Evolutionary conservation across 37 sponge, comb jelly and placozoan species (phyloP).

Genomic region (Aphrocallistes beatrix): DNA sequence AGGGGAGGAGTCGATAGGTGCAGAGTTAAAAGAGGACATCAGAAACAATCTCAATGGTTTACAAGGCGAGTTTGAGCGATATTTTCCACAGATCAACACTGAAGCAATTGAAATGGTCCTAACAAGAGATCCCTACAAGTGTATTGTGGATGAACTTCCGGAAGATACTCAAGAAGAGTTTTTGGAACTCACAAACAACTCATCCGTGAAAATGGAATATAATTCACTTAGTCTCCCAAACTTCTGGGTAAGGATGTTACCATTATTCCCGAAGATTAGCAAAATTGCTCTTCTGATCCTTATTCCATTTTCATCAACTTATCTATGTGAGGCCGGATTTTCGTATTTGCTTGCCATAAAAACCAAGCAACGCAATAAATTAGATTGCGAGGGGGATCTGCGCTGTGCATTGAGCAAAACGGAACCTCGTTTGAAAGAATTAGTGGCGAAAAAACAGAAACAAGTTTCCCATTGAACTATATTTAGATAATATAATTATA

Average conservation of each 20-base stretch:
- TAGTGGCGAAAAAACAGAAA: constrained; percentile 12
- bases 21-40: constrained; percentile 11
- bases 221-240: constrained; percentile 12
- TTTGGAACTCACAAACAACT: constrained; percentile 16
- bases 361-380: neutral
- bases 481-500: neutral
- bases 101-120: neutral
- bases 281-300: constrained; percentile 14
- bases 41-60: neutral
- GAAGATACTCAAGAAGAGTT: constrained; percentile 6
- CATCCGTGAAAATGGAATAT: constrained; percentile 15
- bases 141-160: neutral
- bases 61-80: constrained; percentile 1
- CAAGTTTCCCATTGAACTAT: neutral
- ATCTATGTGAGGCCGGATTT: constrained; percentile 17
- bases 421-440: neutral
- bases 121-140: neutral
- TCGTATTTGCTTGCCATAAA: neutral
- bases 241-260: constrained; percentile 9
- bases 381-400: constrained; percentile 1
- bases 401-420: neutral
- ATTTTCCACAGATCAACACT: constrained; percentile 4
- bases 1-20: neutral
- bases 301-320: too few relatives aligned
- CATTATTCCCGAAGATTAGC: neutral